Conservation (phyloP, 1,140 invertebrate species). For the Eueides isabella region DNA sequence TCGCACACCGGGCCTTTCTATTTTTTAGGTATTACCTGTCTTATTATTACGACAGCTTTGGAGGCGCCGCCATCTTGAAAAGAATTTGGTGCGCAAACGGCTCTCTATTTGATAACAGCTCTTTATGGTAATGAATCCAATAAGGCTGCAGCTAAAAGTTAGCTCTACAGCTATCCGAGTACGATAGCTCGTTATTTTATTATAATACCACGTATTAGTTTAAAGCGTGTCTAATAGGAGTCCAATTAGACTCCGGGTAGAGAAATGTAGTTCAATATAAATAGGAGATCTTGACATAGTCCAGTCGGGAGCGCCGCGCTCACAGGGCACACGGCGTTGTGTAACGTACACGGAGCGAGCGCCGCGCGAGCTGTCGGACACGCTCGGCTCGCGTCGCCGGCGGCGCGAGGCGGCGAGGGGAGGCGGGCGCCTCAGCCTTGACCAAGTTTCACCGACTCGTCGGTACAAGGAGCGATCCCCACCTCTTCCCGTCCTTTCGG, state of each 20-base stretch:
- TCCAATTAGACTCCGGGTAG: constrained; percentile 48
- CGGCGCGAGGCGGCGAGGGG: constrained; percentile 45
- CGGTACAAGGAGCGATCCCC: constrained; percentile 78
- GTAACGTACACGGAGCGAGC: constrained; percentile 73
- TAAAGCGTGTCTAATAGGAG: constrained; percentile 43
- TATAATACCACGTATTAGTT: not conserved
- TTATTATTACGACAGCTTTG: constrained; percentile 78
- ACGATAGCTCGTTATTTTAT: not conserved
- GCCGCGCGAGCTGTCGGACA: constrained; percentile 56
- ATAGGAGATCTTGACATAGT: constrained; percentile 77
- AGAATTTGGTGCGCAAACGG: constrained; percentile 61
- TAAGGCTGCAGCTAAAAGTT: not conserved
- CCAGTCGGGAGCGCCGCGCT: no score
- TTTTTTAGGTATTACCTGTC: constrained; percentile 82
- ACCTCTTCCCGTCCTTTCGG: constrained; percentile 79
- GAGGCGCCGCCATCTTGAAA: constrained; percentile 70
- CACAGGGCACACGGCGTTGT: constrained; percentile 48
- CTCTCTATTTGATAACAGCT: not conserved
- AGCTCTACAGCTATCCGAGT: not conserved
- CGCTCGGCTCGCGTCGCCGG: constrained; percentile 59
- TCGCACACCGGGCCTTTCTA: constrained; percentile 81
- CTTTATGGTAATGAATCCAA: constrained; percentile 32
- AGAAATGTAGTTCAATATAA: constrained; percentile 43
- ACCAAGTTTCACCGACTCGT: constrained; percentile 80
- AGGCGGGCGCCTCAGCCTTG: constrained; percentile 68